Percentiles rank a stretch among this genome's conserved stretches.
Conservation (phyloP, 2,797 vertebrate genomes). For the Spea hammondii region DNA sequence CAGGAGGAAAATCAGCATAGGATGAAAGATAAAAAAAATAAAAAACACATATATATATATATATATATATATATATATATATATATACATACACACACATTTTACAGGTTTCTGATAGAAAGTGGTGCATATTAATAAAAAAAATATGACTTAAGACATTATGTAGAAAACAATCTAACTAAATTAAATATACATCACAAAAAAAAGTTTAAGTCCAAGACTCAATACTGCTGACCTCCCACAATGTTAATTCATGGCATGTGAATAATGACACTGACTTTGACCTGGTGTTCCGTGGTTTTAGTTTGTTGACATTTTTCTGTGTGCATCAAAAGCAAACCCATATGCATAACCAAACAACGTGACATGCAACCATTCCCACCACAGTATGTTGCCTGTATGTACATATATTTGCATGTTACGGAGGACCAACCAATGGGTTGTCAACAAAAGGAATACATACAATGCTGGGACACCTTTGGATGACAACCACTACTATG, state of each 20-base stretch:
- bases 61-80: too few species aligned
- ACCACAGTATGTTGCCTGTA: not conserved
- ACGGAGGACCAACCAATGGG: too few species aligned
- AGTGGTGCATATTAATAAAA: too few species aligned
- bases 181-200: not conserved
- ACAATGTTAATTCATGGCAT: conserved; percentile 23
- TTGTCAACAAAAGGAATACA: too few species aligned
- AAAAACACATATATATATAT: too few species aligned
- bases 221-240: conserved; percentile 5
- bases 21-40: not conserved
- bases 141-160: too few species aligned
- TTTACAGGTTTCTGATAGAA: too few species aligned
- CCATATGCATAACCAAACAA: not conserved
- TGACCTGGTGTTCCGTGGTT: conserved; percentile 21
- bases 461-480: too few species aligned
- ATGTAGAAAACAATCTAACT: too few species aligned
- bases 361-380: not conserved
- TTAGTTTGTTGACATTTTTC: not conserved
- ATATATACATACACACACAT: too few species aligned
- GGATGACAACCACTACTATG: too few species aligned
- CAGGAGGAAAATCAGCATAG: not conserved
- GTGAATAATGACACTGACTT: conserved; percentile 46
- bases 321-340: not conserved
- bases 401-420: not conserved
- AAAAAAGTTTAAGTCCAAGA: conserved; percentile 6